Conservation (phyloP, 2,113 vertebrate genomes). For the Tricholaema leucomelas region DNA sequence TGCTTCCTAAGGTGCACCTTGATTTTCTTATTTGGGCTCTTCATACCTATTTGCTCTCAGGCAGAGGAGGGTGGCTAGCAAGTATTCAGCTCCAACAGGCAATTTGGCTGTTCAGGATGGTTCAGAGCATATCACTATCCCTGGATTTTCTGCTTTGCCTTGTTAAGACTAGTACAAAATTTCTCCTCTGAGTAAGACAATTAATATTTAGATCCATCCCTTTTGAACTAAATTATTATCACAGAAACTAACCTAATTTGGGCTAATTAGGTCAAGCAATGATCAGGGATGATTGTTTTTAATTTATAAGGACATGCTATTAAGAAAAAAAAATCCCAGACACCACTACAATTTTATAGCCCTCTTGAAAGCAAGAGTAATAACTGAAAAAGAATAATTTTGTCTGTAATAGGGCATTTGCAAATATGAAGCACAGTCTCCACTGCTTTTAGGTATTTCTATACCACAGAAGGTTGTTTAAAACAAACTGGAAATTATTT, state of each 20-base stretch:
- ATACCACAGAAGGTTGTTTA: neutral
- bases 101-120: neutral
- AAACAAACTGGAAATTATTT: slow-evolving; percentile 14
- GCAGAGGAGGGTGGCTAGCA: neutral
- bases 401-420: neutral
- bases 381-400: neutral
- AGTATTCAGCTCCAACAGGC: neutral
- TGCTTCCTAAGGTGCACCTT: neutral
- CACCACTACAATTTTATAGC: neutral
- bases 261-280: neutral
- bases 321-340: neutral
- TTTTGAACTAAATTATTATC: neutral
- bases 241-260: neutral
- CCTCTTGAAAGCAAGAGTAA: neutral
- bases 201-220: neutral
- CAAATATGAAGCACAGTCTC: neutral
- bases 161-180: neutral
- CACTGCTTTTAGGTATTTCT: neutral
- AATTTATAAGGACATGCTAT: neutral
- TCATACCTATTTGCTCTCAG: neutral
- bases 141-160: neutral
- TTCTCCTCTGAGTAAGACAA: neutral
- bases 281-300: neutral
- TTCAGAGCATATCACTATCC: neutral
- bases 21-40: neutral